Evolutionary conservation across 2,888 invertebrate genomes (phyloP), one percentile per base, ranked within the genome.

Genomic region (Microdon myrmicae): DNA sequence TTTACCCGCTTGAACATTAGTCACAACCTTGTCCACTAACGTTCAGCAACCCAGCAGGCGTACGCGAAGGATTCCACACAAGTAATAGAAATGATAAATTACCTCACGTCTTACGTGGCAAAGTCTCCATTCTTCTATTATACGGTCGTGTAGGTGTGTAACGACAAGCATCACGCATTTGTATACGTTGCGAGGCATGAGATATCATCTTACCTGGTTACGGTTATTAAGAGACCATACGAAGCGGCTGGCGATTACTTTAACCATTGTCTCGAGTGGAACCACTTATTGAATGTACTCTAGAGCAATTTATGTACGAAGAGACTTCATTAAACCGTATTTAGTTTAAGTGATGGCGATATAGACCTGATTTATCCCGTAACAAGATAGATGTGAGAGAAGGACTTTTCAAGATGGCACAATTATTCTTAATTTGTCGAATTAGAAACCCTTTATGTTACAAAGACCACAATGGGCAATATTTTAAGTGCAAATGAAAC

Each of bases 61-160:
- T 10, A 12, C 19, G 14, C 28, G 9, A 44, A 22, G 23, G 56
- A 29, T 43, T 29, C 49, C 41, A 39, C 3, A 51, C 26, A 44
- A 34, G 43, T 34, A 55, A 51, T 41, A 56, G 45, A 56, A 45
- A 56, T 51, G 56, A 47, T 53, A 58, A 58, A 64, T 64, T 45
- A 58, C 58, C 51, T 51, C 51, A 58, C 64, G 47, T 53, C 47
- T 58, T 43, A 47, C 58, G 39, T 41, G 43, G 39, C 39, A 45
- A 12, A 10, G 20, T 34, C 31, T 17, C 23, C 43, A 25, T 39
- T 55, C 14, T 38, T 26, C 48, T 55, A 44, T 58, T 51, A 45
- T 56, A 51, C 51, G 44, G 45, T 51, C 45, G 43, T 41, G 29
- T 31, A 31, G 31, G 29, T 22, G 32, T 43, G 43, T 43, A 43